Conservation (phyloP, 2,888 invertebrate genomes). For the Ecdyonurus torrentis region DNA sequence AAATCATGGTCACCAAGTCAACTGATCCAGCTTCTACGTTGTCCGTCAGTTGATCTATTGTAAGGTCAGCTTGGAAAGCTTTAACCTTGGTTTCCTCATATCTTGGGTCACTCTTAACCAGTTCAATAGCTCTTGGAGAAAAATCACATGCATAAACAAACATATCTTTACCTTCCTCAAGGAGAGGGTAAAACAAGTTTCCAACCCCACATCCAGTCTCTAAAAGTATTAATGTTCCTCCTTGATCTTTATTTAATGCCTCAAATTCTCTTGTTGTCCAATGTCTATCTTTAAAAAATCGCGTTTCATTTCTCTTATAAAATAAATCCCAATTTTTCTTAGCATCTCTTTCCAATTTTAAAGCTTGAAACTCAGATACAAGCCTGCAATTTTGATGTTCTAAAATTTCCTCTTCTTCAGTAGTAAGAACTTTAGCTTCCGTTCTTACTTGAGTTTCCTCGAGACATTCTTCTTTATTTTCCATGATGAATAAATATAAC, state of each 20-base stretch:
- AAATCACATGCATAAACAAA: slow-evolving; percentile 84
- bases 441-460: too few relatives aligned
- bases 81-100: slow-evolving; percentile 48
- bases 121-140: slow-evolving; percentile 75
- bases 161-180: slow-evolving; percentile 56
- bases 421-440: slow-evolving; percentile 24
- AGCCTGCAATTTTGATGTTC: slow-evolving; percentile 48
- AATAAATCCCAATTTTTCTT: slow-evolving; percentile 91
- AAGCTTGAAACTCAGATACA: slow-evolving; percentile 55
- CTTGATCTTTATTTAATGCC: slow-evolving; percentile 34
- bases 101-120: slow-evolving; percentile 49
- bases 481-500: too few relatives aligned
- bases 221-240: slow-evolving; percentile 24
- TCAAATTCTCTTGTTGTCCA: slow-evolving; percentile 94
- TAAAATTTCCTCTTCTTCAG: slow-evolving; percentile 43
- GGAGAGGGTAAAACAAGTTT: slow-evolving; percentile 83
- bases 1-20: slow-evolving; percentile 78
- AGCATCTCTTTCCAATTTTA: slow-evolving; percentile 62
- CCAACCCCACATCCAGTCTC: slow-evolving; percentile 96
- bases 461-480: too few relatives aligned
- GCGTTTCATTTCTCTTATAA: slow-evolving; percentile 84
- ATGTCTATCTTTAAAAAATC: slow-evolving; percentile 89
- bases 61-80: slow-evolving; percentile 76
- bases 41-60: slow-evolving; percentile 45
- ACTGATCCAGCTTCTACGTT: slow-evolving; percentile 34